Evolutionary conservation across 1,140 invertebrate species (phyloP).

Genomic region (Drosophila lowei): DNA sequence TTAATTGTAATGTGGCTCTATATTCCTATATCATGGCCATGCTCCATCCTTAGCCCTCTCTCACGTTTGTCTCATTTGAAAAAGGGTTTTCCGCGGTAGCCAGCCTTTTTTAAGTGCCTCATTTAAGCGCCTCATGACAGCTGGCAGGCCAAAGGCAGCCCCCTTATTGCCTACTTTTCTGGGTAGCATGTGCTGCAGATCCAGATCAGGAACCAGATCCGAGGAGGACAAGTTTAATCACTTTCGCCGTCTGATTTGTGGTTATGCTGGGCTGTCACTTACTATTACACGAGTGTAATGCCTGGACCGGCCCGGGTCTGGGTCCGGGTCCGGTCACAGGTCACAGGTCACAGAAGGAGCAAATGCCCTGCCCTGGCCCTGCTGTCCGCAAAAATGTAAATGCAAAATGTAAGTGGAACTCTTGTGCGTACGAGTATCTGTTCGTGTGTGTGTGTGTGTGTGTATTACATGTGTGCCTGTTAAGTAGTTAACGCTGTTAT

Average conservation of each 20-base stretch:
- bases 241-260: constrained; percentile 47
- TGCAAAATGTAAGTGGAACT: constrained; percentile 48
- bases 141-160: too few relatives aligned
- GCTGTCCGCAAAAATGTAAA: constrained; percentile 38
- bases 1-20: too few relatives aligned
- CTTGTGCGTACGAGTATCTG: background rate
- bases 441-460: constrained; percentile 10
- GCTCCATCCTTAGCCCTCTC: too few relatives aligned
- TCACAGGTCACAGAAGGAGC: background rate
- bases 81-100: constrained; percentile 13
- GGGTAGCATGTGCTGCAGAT: constrained; percentile 16
- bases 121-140: too few relatives aligned
- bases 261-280: constrained; percentile 22
- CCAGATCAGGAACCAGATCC: too few relatives aligned
- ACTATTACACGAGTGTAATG: constrained; percentile 21
- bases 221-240: constrained; percentile 44
- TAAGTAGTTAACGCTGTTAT: constrained; percentile 62
- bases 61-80: constrained; percentile 25
- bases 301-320: constrained; percentile 26
- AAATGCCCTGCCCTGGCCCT: background rate
- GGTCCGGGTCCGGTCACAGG: too few relatives aligned
- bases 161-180: constrained; percentile 25
- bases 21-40: too few relatives aligned
- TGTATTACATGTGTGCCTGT: constrained; percentile 55
- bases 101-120: too few relatives aligned